Conservation (phyloP, 2,797 vertebrate species). For the Cottoperca gobio region DNA sequence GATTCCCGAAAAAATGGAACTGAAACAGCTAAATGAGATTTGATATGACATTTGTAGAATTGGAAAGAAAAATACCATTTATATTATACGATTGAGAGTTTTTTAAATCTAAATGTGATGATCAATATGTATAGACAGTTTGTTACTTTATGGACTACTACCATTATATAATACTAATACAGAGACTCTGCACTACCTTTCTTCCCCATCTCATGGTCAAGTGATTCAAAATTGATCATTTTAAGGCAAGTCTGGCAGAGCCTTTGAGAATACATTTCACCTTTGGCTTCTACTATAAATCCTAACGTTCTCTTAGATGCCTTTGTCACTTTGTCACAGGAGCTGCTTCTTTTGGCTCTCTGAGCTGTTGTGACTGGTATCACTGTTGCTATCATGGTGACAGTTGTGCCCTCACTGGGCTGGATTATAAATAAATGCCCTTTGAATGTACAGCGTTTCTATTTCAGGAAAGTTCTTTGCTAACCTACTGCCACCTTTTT, state of each 20-base stretch:
- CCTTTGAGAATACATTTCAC: constrained; percentile 31
- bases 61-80: not conserved
- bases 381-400: constrained; percentile 6
- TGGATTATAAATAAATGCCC: constrained; percentile 40
- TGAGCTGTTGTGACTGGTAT: constrained; percentile 30
- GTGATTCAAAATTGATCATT: constrained; percentile 33
- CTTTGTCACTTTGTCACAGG: constrained; percentile 40
- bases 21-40: not conserved
- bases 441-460: not conserved
- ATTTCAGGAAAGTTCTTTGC: constrained; percentile 23
- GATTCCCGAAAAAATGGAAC: not conserved
- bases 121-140: not conserved
- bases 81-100: not conserved
- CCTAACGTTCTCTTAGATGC: constrained; percentile 25
- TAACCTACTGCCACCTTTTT: not conserved
- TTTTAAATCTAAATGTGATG: constrained; percentile 2
- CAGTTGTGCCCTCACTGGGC: constrained; percentile 13
- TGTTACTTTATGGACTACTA: not conserved
- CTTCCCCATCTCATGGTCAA: constrained; percentile 15
- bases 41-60: not conserved
- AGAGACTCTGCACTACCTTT: not conserved
- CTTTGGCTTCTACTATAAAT: constrained; percentile 43
- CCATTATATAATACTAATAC: too few species aligned
- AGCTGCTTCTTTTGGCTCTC: constrained; percentile 14
- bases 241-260: constrained; percentile 31